A percentile compares a stretch with the other conserved stretches of the same genome.
Conservation (phyloP, 1,140 invertebrate species). For the Lamellibrachia luymesi region DNA sequence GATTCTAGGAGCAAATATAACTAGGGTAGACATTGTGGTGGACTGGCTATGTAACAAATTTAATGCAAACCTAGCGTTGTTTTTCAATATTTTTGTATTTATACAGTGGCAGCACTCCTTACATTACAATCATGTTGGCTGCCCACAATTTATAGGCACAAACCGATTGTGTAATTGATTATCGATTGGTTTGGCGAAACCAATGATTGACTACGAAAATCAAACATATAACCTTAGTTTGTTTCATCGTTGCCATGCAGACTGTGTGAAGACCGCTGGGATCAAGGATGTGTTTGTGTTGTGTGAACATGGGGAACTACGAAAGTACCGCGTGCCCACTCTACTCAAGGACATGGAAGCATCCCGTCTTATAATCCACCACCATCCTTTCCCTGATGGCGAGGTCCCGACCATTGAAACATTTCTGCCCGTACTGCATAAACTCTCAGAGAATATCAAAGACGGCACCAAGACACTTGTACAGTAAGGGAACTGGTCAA, state of each 20-base stretch:
- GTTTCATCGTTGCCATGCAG: not conserved
- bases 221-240: too few relatives aligned
- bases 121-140: too few relatives aligned
- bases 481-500: constrained; percentile 37
- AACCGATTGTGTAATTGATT: too few relatives aligned
- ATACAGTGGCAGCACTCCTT: too few relatives aligned
- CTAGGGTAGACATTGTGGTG: too few relatives aligned
- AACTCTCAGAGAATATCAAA: not conserved
- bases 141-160: too few relatives aligned
- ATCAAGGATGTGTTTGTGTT: constrained; percentile 43
- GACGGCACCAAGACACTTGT: constrained; percentile 38
- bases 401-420: constrained; percentile 26
- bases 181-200: too few relatives aligned
- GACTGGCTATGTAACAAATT: too few relatives aligned
- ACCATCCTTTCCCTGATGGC: constrained; percentile 46
- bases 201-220: too few relatives aligned
- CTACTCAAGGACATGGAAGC: constrained; percentile 35
- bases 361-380: constrained; percentile 40
- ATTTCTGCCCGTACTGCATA: not conserved
- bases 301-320: constrained; percentile 45
- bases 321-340: constrained; percentile 38
- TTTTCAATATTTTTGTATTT: too few relatives aligned
- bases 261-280: not conserved
- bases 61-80: too few relatives aligned
- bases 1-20: too few relatives aligned